These are phyloP conservation scores for Sesamia inferens DNA, from an alignment of 2,888 invertebrate genomes.

Conservation along the genomic window DNA sequence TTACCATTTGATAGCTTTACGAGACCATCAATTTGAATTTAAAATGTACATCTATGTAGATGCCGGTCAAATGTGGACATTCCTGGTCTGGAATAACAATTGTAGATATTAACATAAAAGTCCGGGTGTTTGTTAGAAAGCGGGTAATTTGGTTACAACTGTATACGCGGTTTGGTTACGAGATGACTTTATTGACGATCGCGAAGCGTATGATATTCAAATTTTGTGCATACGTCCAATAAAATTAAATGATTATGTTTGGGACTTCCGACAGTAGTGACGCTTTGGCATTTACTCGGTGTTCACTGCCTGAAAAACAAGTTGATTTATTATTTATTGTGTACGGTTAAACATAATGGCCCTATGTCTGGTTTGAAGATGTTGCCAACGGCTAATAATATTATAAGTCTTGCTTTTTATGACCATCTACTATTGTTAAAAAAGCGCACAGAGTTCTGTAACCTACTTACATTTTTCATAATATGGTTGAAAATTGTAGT, in stretches of 20 bases:
- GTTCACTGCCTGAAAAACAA: conserved; percentile 64
- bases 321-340: conserved; percentile 59
- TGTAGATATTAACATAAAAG: conserved; percentile 87
- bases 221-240: conserved; percentile 79
- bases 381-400: conserved; percentile 50
- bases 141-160: conserved; percentile 89
- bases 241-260: conserved; percentile 82
- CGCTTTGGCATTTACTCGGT: conserved; percentile 66
- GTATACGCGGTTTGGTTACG: conserved; percentile 82
- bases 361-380: conserved; percentile 32
- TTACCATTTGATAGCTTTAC: conserved; percentile 88
- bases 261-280: conserved; percentile 81
- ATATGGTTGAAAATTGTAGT: background rate
- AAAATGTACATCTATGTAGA: conserved; percentile 87
- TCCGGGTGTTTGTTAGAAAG: conserved; percentile 90
- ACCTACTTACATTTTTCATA: background rate
- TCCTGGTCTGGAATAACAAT: conserved; percentile 86
- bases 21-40: conserved; percentile 89
- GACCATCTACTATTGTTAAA: background rate
- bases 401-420: conserved; percentile 3
- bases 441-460: background rate
- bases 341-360: conserved; percentile 39
- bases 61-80: conserved; percentile 89
- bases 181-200: conserved; percentile 82
- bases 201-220: conserved; percentile 77